These are phyloP conservation scores for Eubasilissa regina DNA, from an alignment of 1,140 invertebrate species.

Conservation along the genomic window DNA sequence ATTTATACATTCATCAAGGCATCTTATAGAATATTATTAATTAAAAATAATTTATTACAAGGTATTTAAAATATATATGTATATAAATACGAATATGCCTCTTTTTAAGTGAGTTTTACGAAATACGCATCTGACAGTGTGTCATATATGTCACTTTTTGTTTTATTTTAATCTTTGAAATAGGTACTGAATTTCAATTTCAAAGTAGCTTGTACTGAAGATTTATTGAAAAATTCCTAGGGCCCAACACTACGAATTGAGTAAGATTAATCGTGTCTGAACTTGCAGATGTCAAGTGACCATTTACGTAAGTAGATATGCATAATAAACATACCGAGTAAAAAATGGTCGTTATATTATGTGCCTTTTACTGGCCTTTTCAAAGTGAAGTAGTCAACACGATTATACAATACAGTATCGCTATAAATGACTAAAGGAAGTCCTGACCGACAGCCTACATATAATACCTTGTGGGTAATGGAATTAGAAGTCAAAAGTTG, in stretches of 20 bases:
- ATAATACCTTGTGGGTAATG: background rate
- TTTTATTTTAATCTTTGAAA: too few species aligned
- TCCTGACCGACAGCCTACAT: background rate
- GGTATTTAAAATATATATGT: too few species aligned
- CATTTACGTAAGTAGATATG: slow-evolving; percentile 36
- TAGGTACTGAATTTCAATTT: background rate
- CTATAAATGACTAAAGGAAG: slow-evolving; percentile 19
- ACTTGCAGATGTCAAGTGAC: slow-evolving; percentile 38
- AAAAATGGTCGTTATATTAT: slow-evolving; percentile 15
- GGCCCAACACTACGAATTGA: slow-evolving; percentile 16
- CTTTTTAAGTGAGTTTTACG: too few species aligned
- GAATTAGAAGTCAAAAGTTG: background rate
- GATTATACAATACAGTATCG: background rate
- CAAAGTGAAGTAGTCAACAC: slow-evolving; percentile 21
- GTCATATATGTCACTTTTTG: too few species aligned
- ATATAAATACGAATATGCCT: too few species aligned
- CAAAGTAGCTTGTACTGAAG: background rate
- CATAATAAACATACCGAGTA: slow-evolving; percentile 28
- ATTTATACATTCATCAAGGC: too few species aligned
- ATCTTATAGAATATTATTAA: too few species aligned
- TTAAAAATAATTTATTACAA: too few species aligned
- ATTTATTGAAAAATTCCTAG: slow-evolving; percentile 22
- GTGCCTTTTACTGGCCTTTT: slow-evolving; percentile 31
- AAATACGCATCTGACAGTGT: too few species aligned
- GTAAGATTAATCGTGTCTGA: slow-evolving; percentile 26